These are phyloP conservation scores for Dinomys branickii DNA, from an alignment of 2,113 vertebrate species.

Conservation along the genomic window DNA sequence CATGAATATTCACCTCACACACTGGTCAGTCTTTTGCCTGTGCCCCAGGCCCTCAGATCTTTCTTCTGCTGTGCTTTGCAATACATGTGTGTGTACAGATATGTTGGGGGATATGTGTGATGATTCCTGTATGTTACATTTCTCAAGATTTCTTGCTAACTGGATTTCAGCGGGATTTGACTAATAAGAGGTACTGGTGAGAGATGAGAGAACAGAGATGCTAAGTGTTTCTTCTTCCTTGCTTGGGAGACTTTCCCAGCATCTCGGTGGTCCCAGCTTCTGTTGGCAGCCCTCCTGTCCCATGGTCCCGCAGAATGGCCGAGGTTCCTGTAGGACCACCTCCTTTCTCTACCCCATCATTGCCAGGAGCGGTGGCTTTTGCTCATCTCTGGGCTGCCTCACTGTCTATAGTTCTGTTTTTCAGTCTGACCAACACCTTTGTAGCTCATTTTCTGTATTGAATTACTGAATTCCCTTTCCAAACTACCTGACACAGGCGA, in stretches of 20 bases:
- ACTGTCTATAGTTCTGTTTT: neutral
- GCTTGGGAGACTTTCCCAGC: neutral
- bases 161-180: constrained; percentile 21
- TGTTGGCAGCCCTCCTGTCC: too few relatives aligned
- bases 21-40: neutral
- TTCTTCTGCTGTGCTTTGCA: neutral
- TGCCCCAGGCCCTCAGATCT: neutral
- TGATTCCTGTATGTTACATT: neutral
- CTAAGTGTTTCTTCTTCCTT: neutral
- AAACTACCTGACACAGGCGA: neutral
- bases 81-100: too few relatives aligned
- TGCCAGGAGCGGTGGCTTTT: neutral
- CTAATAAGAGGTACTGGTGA: neutral
- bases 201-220: neutral
- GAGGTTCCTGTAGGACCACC: neutral
- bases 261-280: neutral
- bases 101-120: neutral
- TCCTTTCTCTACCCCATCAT: neutral
- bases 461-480: neutral
- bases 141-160: neutral
- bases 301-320: neutral
- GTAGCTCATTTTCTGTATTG: neutral
- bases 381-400: neutral
- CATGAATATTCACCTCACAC: constrained; percentile 2
- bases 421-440: neutral